Base-by-base conservation (phyloP, 2,113 vertebrate genomes). In the Erpornis zantholeuca region DNA sequence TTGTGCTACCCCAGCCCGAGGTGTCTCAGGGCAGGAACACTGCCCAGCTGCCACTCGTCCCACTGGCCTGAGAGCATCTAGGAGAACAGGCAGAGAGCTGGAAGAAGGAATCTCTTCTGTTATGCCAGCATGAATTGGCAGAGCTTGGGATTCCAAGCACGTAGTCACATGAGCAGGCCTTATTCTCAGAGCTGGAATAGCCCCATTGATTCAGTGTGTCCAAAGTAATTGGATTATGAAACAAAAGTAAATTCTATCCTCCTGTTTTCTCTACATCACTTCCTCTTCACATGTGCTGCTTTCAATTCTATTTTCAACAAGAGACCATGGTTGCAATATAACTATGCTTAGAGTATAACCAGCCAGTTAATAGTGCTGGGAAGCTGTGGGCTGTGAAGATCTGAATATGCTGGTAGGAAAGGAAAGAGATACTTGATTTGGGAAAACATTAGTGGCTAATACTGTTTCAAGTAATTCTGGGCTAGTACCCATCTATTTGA, bases 141-240 rank as follows among this genome's bases (percentile, higher is more conserved):
- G 64, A 61, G 56, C 27, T 96, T 94, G 86, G 44, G 88, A 96
- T 96, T 95, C 91, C 53, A 83, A 81, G 88, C 95, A 97, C 88
- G 64, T 90, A 86, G 31, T 82, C 82, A 77, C 89, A 94, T 12
- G 71, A 53, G 75, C 63, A 70, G 78, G n/a, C 78, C 82, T 86
- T 60, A 70, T 85, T 91, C 87, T 82, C 79, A 70, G 82, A 70
- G 82, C 75, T 85, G 94, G 86, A 96, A 92, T 35, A 84, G 86
- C 49, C 91, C 86, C 89, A 84, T 84, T 94, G 95, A 95, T 78
- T 89, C 89, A 36, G 56, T 19, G 69, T 75, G 40, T 89, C 77
- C 83, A 31, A 78, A 94, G 91, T 72, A 91, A 94, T 19, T 88
- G 83, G 86, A 92, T 92, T 91, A 86, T 68, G 80, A 79, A 94